Evolutionary conservation across 2,888 invertebrate genomes (phyloP).

Genomic region (Lepetodrilus schrolli): DNA sequence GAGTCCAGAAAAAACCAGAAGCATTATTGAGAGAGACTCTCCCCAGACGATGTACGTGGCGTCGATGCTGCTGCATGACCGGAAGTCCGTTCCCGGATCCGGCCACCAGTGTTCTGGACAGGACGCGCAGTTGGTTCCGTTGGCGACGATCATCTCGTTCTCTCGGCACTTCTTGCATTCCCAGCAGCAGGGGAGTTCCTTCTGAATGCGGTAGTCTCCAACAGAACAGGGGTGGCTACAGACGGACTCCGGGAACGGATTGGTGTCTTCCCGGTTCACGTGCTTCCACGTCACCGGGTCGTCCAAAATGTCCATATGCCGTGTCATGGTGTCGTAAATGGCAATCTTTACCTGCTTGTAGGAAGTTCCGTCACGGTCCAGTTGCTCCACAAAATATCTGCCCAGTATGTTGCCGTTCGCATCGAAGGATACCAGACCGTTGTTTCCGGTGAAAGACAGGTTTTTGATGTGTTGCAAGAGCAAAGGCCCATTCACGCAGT

Average conservation of each 20-base stretch:
- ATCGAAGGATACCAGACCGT: constrained; percentile 37
- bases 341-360: constrained; percentile 25
- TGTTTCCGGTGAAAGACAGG: constrained; percentile 32
- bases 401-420: constrained; percentile 36
- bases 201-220: constrained; percentile 34
- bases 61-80: constrained; percentile 34
- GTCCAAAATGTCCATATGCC: background rate
- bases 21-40: constrained; percentile 32
- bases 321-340: constrained; percentile 18
- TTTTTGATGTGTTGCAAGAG: constrained; percentile 34
- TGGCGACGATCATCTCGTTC: constrained; percentile 43
- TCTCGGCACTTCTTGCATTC: constrained; percentile 43
- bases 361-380: background rate
- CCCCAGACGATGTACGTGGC: constrained; percentile 10
- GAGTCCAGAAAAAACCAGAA: constrained; percentile 17
- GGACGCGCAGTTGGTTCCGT: constrained; percentile 39
- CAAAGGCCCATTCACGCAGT: constrained; percentile 32
- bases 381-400: constrained; percentile 36
- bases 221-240: constrained; percentile 34
- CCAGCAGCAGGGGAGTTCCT: constrained; percentile 50
- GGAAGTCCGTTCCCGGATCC: constrained; percentile 34
- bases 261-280: background rate
- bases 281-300: constrained; percentile 33
- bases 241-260: constrained; percentile 27
- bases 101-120: constrained; percentile 50